A percentile compares a stretch with the other conserved stretches of the same genome.
These are phyloP conservation scores for Papilio glaucus DNA, from an alignment of 1,140 invertebrate genomes.

Conservation along the genomic window DNA sequence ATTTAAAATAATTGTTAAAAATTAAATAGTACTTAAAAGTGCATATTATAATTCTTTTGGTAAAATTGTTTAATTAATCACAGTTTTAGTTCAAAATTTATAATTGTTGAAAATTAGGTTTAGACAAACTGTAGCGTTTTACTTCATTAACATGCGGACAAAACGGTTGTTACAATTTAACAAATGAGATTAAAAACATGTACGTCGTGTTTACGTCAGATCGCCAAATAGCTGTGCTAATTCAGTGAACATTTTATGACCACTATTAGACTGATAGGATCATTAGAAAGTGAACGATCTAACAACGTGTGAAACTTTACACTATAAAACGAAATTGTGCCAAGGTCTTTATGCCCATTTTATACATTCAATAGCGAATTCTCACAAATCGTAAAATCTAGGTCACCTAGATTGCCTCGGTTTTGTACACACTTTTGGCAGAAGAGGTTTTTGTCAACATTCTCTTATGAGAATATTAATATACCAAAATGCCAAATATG, in stretches of 20 bases:
- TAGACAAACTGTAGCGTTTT: too few relatives aligned
- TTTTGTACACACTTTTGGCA: constrained; percentile 12
- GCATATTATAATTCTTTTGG: too few relatives aligned
- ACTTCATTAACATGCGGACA: too few relatives aligned
- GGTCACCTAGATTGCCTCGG: constrained; percentile 14
- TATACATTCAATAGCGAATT: constrained; percentile 18
- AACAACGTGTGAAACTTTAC: constrained; percentile 21
- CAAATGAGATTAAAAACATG: neutral
- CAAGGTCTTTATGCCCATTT: constrained; percentile 9
- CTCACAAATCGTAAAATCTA: constrained; percentile 15
- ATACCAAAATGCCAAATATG: neutral
- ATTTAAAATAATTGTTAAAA: too few relatives aligned
- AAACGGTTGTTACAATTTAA: too few relatives aligned
- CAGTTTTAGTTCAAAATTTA: too few relatives aligned
- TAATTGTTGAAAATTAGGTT: too few relatives aligned
- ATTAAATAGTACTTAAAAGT: too few relatives aligned
- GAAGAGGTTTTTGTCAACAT: neutral
- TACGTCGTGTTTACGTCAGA: neutral
- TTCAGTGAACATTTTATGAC: constrained; percentile 4
- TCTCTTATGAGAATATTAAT: neutral
- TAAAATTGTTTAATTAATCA: too few relatives aligned
- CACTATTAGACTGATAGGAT: constrained; percentile 11
- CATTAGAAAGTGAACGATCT: constrained; percentile 19
- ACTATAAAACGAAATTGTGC: constrained; percentile 17
- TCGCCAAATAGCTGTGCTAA: neutral